phyloP scores from a whole-genome alignment of 2,113 vertebrate genomes.

The Protomyctophum bolini region DNA sequence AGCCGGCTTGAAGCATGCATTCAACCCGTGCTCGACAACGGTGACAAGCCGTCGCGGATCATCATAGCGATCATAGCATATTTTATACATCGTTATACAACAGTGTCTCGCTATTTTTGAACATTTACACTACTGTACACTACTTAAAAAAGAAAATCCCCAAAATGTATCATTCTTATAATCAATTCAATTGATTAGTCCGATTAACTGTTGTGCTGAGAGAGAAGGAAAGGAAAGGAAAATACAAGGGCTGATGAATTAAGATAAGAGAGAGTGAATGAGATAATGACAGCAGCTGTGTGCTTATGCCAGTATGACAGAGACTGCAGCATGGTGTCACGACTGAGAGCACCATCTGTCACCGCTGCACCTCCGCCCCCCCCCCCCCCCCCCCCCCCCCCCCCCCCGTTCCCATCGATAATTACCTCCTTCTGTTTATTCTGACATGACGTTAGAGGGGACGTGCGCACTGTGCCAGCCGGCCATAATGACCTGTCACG shows the following conservation, averaged over 20 bases:
- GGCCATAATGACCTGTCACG: slow-evolving; percentile 41
- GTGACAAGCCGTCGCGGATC: too few relatives aligned
- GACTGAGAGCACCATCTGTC: slow-evolving; percentile 22
- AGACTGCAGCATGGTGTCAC: background rate
- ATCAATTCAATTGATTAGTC: too few relatives aligned
- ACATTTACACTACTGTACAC: too few relatives aligned
- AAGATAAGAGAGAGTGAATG: background rate
- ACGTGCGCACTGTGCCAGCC: slow-evolving; percentile 29
- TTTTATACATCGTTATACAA: too few relatives aligned
- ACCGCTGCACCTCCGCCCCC: slow-evolving; percentile 7
- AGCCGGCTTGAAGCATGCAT: too few relatives aligned
- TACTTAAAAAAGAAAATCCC: too few relatives aligned
- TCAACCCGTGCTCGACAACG: too few relatives aligned
- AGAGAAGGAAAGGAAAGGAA: background rate
- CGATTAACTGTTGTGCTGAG: background rate
- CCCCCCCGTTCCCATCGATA: slow-evolving; percentile 35
- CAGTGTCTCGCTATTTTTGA: too few relatives aligned
- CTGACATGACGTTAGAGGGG: slow-evolving; percentile 48
- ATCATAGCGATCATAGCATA: too few relatives aligned
- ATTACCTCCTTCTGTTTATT: slow-evolving; percentile 47
- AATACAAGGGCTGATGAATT: background rate
- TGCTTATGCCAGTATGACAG: slow-evolving; percentile 12
- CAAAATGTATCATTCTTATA: too few relatives aligned
- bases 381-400: slow-evolving; percentile 23
- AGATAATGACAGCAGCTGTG: slow-evolving; percentile 21